Evolutionary conservation across 2,888 invertebrate species (phyloP).

Genomic region (Gastracanthus pulcherrimus): DNA sequence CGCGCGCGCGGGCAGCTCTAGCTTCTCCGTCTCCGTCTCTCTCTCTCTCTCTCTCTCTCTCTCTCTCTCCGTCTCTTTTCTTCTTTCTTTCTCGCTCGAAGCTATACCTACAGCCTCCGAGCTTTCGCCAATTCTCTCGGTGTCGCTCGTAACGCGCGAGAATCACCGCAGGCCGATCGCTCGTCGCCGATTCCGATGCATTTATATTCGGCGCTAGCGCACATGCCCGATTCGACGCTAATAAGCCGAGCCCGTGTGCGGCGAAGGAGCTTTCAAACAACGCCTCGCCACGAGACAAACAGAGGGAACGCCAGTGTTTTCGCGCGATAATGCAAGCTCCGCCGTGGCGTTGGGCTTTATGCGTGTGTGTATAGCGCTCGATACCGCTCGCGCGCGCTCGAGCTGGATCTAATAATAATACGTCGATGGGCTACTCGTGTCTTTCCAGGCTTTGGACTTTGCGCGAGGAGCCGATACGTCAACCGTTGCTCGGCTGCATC

Average conservation of each 20-base stretch:
- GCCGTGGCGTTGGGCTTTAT: neutral
- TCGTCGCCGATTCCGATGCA: neutral
- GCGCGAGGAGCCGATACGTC: slow-evolving; percentile 3
- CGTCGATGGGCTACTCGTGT: slow-evolving; percentile 41
- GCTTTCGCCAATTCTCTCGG: neutral
- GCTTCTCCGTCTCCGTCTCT: neutral
- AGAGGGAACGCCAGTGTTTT: neutral
- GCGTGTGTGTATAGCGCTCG: neutral
- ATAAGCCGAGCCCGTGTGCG: no score
- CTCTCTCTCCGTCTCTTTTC: neutral
- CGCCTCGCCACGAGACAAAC: no score
- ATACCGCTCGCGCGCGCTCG: neutral
- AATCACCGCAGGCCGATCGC: neutral
- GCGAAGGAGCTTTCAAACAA: no score
- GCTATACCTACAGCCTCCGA: neutral
- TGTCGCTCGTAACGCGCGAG: no score
- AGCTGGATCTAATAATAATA: slow-evolving; percentile 57
- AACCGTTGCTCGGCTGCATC: neutral
- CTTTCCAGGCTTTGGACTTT: slow-evolving; percentile 43
- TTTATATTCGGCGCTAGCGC: neutral
- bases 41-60: slow-evolving; percentile 3
- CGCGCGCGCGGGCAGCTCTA: neutral
- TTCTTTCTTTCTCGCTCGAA: neutral
- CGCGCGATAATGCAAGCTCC: neutral
- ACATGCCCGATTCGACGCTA: no score